Base-by-base conservation (phyloP, 2,113 vertebrate genomes). In the Epinephelus cyanopodus region DNA sequence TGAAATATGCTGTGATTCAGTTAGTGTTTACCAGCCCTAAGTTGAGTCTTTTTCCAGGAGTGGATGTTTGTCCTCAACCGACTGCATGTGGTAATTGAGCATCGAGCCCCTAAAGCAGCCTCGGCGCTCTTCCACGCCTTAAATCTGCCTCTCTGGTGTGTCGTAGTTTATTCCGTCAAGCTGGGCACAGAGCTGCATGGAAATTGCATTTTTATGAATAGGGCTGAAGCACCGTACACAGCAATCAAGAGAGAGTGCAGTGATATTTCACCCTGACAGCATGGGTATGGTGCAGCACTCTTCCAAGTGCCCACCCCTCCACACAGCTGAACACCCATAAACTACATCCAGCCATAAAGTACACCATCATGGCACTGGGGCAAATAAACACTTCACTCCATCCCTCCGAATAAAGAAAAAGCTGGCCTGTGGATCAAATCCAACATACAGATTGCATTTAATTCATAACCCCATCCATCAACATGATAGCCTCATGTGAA, bases 141-240 rank as follows among this genome's bases (percentile, higher is more conserved):
- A 87, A 84, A 92, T 87, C 89, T 81, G 82, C 77, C 79, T 87
- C 50, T 81, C 64, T 65, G 64, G n/a, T 42, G 58, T 39, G 37
- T 62, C 54, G 14, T 72, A 54, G 77, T 86, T 91, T 87, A 88
- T 92, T 90, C 84, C 48, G 60, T 87, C 70, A 81, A 61, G 81
- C 84, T 75, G 29, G 73, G 69, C 77, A 62, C 50, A 68, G 75
- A 87, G 85, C 84, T 90, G 88, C 84, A 82, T 81, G 81, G 84
- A 89, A 45, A 92, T 85, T 93, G 92, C 87, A 90, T 92, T 95
- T 94, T 95, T 94, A 94, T 95, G 92, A 94, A 94, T 90, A 87
- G 87, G 68, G 62, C 77, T 74, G 79, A 86, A 86, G 88, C 83
- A 56, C 72, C 66, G 47, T 87, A 83, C 90, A 91, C 91, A 82